A percentile compares a stretch with the other conserved stretches of the same genome.
phyloP scores from a whole-genome alignment of 2,113 vertebrate genomes.

The Montifringilla adamsi region DNA sequence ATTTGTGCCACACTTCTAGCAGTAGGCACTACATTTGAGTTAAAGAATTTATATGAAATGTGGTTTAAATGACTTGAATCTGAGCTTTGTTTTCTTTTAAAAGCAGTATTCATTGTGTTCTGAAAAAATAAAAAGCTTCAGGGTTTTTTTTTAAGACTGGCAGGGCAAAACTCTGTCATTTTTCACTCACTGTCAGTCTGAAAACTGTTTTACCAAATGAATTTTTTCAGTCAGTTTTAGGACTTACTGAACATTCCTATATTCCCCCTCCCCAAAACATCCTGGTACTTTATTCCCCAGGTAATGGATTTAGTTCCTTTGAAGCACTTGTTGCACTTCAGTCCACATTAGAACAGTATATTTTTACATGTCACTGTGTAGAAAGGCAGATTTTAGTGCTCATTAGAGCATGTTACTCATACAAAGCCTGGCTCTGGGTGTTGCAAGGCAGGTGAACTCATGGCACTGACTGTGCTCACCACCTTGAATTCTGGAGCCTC shows the following conservation, averaged over 20 bases:
- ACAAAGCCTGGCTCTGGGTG: background rate
- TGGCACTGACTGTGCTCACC: background rate
- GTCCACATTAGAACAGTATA: conserved; percentile 6
- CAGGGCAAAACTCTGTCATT: background rate
- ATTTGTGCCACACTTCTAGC: background rate
- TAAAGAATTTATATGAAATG: conserved; percentile 25
- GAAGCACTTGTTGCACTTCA: conserved; percentile 62
- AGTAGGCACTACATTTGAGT: background rate
- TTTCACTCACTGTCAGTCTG: background rate
- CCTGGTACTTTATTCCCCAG: conserved; percentile 13
- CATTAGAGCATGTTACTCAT: background rate
- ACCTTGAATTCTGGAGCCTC: background rate
- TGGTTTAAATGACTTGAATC: background rate
- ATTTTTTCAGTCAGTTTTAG: conserved; percentile 6
- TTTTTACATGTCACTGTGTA: conserved; percentile 53
- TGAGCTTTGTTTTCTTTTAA: conserved; percentile 41
- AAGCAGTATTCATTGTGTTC: background rate
- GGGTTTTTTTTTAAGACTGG: background rate
- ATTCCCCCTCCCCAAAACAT: background rate
- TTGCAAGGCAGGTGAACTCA: background rate
- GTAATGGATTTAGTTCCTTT: background rate
- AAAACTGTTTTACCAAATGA: conserved; percentile 15
- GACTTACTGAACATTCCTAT: conserved; percentile 35
- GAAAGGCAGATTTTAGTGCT: conserved; percentile 34
- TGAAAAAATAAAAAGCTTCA: background rate